Conservation (phyloP, 2,797 vertebrate genomes). For the Parauchenoglanis punctatus region DNA sequence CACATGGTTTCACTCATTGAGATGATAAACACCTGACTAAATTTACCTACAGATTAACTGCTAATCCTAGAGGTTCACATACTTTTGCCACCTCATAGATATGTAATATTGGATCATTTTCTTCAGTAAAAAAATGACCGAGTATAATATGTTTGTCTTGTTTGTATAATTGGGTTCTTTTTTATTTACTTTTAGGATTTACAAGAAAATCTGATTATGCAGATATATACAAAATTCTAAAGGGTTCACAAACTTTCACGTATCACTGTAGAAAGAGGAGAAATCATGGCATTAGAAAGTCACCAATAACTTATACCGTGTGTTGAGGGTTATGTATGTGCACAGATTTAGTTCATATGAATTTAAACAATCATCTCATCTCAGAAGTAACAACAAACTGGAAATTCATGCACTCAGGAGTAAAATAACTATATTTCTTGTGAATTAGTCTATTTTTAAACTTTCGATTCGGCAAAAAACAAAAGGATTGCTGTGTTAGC, state of each 20-base stretch:
- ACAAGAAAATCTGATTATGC: no score
- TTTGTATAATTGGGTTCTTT: no score
- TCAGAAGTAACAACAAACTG: neutral
- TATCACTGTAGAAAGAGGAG: neutral
- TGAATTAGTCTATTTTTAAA: slow-evolving; percentile 10
- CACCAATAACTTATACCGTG: neutral
- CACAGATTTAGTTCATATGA: neutral
- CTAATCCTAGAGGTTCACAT: no score
- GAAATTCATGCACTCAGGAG: neutral
- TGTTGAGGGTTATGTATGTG: neutral
- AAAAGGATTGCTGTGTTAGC: slow-evolving; percentile 3
- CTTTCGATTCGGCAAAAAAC: neutral
- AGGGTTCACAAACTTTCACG: neutral
- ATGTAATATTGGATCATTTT: no score
- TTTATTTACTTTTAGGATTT: no score
- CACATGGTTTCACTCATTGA: no score
- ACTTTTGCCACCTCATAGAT: no score
- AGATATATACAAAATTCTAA: no score
- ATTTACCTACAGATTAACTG: no score
- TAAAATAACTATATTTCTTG: slow-evolving; percentile 1
- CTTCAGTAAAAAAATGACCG: no score
- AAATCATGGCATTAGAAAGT: neutral
- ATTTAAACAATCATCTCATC: neutral
- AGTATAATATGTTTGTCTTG: no score
- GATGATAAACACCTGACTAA: no score